phyloP scores from a whole-genome alignment of 2,797 vertebrate genomes.

The Gallirallus australis region DNA sequence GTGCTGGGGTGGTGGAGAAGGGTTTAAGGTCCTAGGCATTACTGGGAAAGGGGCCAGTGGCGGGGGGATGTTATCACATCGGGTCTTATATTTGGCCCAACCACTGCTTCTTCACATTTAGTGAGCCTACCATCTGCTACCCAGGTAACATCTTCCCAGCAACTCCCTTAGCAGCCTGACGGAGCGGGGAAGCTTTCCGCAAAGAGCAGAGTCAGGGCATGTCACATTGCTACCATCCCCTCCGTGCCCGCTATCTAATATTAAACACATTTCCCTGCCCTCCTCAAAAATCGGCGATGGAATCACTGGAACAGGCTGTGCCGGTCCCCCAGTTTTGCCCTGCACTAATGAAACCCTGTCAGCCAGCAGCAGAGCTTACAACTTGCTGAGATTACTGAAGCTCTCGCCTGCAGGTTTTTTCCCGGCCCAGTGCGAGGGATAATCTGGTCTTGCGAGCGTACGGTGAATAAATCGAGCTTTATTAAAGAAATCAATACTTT shows the following conservation, averaged over 20 bases:
- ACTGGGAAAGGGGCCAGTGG: not conserved
- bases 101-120: not conserved
- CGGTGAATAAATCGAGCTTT: not conserved
- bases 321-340: not conserved
- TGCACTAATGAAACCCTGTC: not conserved
- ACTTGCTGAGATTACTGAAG: not conserved
- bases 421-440: not conserved
- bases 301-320: conserved; percentile 13
- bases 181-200: not conserved
- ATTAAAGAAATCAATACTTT: conserved; percentile 49
- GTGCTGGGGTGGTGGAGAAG: not conserved
- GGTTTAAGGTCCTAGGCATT: not conserved
- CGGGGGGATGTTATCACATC: accelerated
- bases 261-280: not conserved
- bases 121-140: not conserved
- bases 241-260: not conserved
- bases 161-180: not conserved
- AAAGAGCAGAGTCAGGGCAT: not conserved
- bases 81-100: not conserved
- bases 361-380: not conserved
- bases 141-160: not conserved
- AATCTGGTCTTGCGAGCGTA: not conserved
- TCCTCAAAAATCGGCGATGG: not conserved
- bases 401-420: not conserved
- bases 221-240: not conserved